Conservation (phyloP, 2,888 invertebrate genomes). For the Archips xylosteana region DNA sequence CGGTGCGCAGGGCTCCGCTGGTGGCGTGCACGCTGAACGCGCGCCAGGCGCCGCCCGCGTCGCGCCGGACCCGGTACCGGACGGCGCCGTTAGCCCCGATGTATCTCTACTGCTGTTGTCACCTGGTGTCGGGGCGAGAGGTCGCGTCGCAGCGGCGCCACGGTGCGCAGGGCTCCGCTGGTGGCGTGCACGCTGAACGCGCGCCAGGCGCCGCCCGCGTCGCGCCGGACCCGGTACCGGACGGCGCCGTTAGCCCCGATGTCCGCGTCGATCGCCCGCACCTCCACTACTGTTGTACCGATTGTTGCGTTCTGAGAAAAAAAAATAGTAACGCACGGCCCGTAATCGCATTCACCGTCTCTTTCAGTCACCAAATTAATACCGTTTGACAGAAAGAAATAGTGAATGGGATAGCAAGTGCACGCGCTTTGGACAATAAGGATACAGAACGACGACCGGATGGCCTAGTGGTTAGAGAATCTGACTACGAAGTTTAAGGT, state of each 20-base stretch:
- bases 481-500: too few relatives aligned
- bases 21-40: conserved; percentile 93
- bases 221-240: conserved; percentile 92
- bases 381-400: too few relatives aligned
- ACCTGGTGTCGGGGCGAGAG: conserved; percentile 95
- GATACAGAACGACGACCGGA: too few relatives aligned
- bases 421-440: too few relatives aligned
- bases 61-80: conserved; percentile 92
- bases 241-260: conserved; percentile 96
- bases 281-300: conserved; percentile 92
- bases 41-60: conserved; percentile 92
- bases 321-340: not conserved
- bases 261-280: conserved; percentile 95
- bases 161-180: conserved; percentile 91
- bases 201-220: conserved; percentile 92
- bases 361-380: too few relatives aligned
- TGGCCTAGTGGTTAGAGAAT: too few relatives aligned
- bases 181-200: conserved; percentile 93
- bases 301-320: conserved; percentile 91
- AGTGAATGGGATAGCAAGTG: too few relatives aligned
- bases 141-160: conserved; percentile 91
- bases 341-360: too few relatives aligned
- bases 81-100: conserved; percentile 93
- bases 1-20: conserved; percentile 91
- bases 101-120: too few relatives aligned